Evolutionary conservation across 2,797 vertebrate species (phyloP), one percentile per base, ranked within the genome.

Genomic region (Anas capensis): DNA sequence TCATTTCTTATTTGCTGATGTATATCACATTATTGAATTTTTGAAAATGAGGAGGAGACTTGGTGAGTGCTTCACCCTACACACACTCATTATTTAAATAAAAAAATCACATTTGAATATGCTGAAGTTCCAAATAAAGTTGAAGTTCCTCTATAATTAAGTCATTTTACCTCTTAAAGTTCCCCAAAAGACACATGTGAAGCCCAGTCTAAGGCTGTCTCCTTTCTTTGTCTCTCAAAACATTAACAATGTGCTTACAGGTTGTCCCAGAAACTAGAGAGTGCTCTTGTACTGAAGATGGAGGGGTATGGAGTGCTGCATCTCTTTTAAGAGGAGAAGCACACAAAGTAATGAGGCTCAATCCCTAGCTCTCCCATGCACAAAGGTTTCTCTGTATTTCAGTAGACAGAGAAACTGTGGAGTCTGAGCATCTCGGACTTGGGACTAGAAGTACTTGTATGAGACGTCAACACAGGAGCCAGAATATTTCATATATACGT

Each of bases 1-100:
- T 95, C 72, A 92, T 96, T 96, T 97, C 95, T 97, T 97, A 97
- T 97, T 97, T 97, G 80, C 79, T 93, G 94, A 97, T 90, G 49
- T 83, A 88, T 72, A 93, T 81, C 88, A 96, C 72, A 95, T 96
- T 96, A 97, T 66, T 96, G 90, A 93, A 95, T 95, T 96, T 92
- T 42, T 96, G 89, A 95, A 93, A 85, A 92, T 31, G 13, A 89
- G 85, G 73, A 85, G 34, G 92, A 94, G 88, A 94, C 76, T 42
- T 91, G 90, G 56, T 3, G 26, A 95, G 72, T 76, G 66, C 56
- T 93, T 95, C 72, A 92, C 33, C 65, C 83, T 80, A 82, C 31
- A 96, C 87, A 82, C 24, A 91, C 76, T 14, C 82, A 54, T 80
- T 95, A 38, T 78, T 96, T 83, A 82, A 40, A 44, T 18, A 42